Base-by-base conservation (phyloP, 2,113 vertebrate species). In the Phylloscopus whistleri region DNA sequence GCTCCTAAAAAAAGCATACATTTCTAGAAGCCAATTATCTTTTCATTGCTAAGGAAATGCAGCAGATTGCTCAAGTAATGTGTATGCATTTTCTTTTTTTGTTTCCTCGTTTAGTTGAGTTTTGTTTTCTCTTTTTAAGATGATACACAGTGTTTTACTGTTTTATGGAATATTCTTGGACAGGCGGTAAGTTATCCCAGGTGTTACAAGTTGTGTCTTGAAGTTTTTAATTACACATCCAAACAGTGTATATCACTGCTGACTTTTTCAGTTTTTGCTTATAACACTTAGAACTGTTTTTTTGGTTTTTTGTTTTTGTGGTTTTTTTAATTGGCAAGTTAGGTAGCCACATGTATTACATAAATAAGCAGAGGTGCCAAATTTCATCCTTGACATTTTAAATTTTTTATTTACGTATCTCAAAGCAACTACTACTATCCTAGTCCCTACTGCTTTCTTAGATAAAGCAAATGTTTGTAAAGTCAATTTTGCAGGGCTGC, bases 391-490 rank as follows among this genome's bases (percentile, higher is more conserved):
- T 39, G 58, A 72, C 2, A 1, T 8, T 81, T 78, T 59, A 4
- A 49, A 35, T 16, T 74, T 68, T 83, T 85, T 51, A 70, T 77
- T 81, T 53, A 28, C 53, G 41, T 75, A 88, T 51, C 41, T 20
- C 33, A 89, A 60, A 84, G 8, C 52, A 60, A 44, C 89, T 79
- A 6, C 24, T 91, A 21, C 31, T 87, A 27, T 63, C 44, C 11
- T 13, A 67, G 44, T 21, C 24, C 64, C 20, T 90, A 43, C 26
- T 74, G 56, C 16, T 94, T 68, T 88, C 85, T 44, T 74, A 78
- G 77, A 90, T 79, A 75, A 96, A 96, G 77, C 87, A 94, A 95
- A 94, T 52, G 43, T 87, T 97, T 97, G 96, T 84, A 84, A 97
- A 97, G 77, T 96, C 69, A 92, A 37, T 97, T 98, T 83, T 93